Conservation (phyloP, 2,888 invertebrate genomes). For the Eupithecia subfuscata region DNA sequence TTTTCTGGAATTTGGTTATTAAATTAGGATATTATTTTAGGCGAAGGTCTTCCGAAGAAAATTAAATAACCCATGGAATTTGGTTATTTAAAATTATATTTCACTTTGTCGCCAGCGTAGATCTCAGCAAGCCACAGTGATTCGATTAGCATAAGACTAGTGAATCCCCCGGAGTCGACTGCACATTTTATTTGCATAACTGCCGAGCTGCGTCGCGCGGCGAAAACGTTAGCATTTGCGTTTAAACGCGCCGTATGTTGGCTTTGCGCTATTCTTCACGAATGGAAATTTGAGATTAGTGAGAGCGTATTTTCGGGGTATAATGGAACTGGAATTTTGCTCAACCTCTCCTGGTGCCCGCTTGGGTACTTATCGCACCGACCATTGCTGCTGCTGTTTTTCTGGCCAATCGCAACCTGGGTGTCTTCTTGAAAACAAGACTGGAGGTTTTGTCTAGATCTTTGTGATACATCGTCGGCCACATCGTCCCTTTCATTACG, state of each 20-base stretch:
- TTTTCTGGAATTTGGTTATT: conserved; percentile 11
- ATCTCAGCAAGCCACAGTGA: conserved; percentile 46
- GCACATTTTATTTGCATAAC: conserved; percentile 65
- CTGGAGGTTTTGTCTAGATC: no score
- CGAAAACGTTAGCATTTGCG: conserved; percentile 35
- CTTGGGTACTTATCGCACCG: not conserved
- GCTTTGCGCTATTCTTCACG: conserved; percentile 20
- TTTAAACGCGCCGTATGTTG: conserved; percentile 26
- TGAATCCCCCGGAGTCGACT: conserved; percentile 54
- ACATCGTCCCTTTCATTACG: no score
- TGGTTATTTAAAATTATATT: conserved; percentile 26
- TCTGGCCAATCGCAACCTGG: no score
- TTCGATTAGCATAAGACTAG: conserved; percentile 63
- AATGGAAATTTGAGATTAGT: conserved; percentile 8
- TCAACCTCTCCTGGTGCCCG: not conserved
- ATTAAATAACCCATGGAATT: conserved; percentile 12
- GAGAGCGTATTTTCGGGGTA: not conserved
- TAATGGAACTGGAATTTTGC: conserved; percentile 3
- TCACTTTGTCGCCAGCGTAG: conserved; percentile 26
- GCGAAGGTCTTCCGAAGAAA: conserved; percentile 9
- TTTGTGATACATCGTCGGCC: no score
- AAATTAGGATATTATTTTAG: conserved; percentile 7
- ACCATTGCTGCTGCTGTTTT: not conserved
- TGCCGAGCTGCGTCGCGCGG: conserved; percentile 35
- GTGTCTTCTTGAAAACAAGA: no score